Conservation (phyloP, 2,888 invertebrate species). For the Tuta absoluta region DNA sequence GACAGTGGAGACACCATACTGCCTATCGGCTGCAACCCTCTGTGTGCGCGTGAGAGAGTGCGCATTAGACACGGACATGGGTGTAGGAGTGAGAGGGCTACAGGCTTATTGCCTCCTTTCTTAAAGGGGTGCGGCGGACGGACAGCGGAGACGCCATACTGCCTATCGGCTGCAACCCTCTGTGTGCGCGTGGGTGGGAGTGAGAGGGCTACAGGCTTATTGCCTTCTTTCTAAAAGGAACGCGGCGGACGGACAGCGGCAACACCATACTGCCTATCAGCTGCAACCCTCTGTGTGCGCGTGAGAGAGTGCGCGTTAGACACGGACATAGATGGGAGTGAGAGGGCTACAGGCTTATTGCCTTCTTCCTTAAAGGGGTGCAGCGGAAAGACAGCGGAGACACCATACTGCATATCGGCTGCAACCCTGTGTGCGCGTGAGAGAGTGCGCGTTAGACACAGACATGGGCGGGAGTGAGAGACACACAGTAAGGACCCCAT, state of each 20-base stretch:
- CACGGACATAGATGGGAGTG: neutral
- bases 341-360: neutral
- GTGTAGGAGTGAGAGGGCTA: neutral
- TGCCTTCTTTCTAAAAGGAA: too few relatives aligned
- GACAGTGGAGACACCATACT: slow-evolving; percentile 53
- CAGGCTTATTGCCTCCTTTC: too few relatives aligned
- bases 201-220: too few relatives aligned
- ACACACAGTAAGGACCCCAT: slow-evolving; percentile 53
- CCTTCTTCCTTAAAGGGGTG: slow-evolving; percentile 36
- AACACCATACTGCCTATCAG: slow-evolving; percentile 50
- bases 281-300: slow-evolving; percentile 57
- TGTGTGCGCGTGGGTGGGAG: slow-evolving; percentile 36
- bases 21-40: slow-evolving; percentile 60
- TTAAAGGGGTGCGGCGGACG: slow-evolving; percentile 51
- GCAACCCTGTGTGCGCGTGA: slow-evolving; percentile 52
- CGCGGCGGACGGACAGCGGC: slow-evolving; percentile 53
- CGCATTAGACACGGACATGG: slow-evolving; percentile 2
- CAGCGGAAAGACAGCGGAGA: slow-evolving; percentile 58
- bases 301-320: neutral
- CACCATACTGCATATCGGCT: slow-evolving; percentile 48
- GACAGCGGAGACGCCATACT: slow-evolving; percentile 53
- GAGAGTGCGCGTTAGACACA: neutral
- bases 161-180: slow-evolving; percentile 60
- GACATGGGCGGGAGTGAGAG: neutral
- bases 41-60: slow-evolving; percentile 36